These are phyloP conservation scores for Xiphorhynchus elegans DNA, from an alignment of 2,113 vertebrate species.

Conservation along the genomic window DNA sequence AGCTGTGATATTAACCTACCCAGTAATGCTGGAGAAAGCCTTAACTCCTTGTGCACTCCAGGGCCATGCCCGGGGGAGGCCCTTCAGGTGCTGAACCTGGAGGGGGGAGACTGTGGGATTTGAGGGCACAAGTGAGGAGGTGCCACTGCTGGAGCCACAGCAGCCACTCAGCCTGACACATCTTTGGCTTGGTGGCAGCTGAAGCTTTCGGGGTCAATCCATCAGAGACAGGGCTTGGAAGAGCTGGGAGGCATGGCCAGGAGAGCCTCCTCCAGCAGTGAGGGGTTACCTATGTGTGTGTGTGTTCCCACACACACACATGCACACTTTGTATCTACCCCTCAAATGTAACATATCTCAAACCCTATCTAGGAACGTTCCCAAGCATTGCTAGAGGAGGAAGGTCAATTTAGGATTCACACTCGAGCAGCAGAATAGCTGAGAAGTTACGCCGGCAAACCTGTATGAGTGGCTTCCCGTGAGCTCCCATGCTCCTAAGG, in stretches of 20 bases:
- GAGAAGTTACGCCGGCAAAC: constrained; percentile 10
- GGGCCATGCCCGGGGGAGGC: not conserved
- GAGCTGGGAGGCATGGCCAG: not conserved
- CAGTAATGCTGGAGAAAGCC: constrained; percentile 71
- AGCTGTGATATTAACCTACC: constrained; percentile 93
- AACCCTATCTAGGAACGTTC: not conserved
- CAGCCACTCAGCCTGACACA: constrained; percentile 15
- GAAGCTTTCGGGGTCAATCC: not conserved
- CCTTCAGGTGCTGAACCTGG: not conserved
- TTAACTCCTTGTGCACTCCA: constrained; percentile 82
- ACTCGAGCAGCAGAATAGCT: not conserved
- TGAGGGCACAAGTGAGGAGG: not conserved
- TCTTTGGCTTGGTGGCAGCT: not conserved
- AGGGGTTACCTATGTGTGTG: not conserved
- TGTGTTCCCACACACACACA: rapidly evolving
- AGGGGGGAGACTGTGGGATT: rapidly evolving
- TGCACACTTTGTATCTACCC: rapidly evolving
- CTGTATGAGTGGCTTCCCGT: not conserved
- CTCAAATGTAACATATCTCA: rapidly evolving
- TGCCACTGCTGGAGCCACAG: constrained; percentile 38
- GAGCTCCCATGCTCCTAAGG: not conserved
- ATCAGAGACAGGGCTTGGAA: not conserved
- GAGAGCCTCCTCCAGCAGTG: not conserved
- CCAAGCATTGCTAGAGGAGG: not conserved
- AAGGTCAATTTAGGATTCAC: constrained; percentile 48